These are phyloP conservation scores for Rhamphomyia laevipes DNA, from an alignment of 2,888 invertebrate genomes.

Conservation along the genomic window DNA sequence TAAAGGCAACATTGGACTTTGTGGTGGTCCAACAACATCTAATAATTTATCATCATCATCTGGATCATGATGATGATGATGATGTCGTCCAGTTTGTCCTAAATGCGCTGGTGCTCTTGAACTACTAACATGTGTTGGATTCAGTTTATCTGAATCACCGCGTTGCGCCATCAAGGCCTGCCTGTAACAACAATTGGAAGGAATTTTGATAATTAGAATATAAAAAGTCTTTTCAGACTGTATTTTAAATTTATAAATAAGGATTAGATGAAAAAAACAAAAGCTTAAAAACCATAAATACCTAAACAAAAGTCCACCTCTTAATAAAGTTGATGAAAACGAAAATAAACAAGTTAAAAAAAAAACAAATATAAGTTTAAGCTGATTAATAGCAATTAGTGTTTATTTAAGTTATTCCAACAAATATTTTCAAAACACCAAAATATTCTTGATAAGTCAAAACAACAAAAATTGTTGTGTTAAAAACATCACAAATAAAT, in stretches of 20 bases:
- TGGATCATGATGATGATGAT: slow-evolving; percentile 35
- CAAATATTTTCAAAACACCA: neutral
- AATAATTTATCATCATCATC: slow-evolving; percentile 76
- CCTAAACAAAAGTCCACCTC: neutral
- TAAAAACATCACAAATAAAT: neutral
- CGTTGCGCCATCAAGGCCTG: slow-evolving; percentile 48
- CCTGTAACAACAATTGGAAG: slow-evolving; percentile 45
- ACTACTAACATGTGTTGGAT: slow-evolving; percentile 46
- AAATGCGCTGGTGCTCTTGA: slow-evolving; percentile 34
- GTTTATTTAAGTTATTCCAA: neutral
- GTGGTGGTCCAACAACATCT: slow-evolving; percentile 80
- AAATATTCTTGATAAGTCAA: neutral
- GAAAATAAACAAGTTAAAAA: no score
- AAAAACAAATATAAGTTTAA: neutral
- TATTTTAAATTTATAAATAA: neutral
- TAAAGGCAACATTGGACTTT: slow-evolving; percentile 60
- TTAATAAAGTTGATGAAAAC: neutral
- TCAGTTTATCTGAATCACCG: slow-evolving; percentile 39
- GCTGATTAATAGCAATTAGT: neutral
- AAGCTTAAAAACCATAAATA: neutral
- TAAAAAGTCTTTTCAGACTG: slow-evolving; percentile 24
- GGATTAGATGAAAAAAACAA: neutral
- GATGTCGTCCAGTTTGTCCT: slow-evolving; percentile 35
- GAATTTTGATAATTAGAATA: slow-evolving; percentile 34
- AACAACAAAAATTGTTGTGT: slow-evolving; percentile 6